Evolutionary conservation across 2,113 vertebrate genomes (phyloP), one percentile per base, ranked within the genome.

Genomic region (Sisor rabdophorus): DNA sequence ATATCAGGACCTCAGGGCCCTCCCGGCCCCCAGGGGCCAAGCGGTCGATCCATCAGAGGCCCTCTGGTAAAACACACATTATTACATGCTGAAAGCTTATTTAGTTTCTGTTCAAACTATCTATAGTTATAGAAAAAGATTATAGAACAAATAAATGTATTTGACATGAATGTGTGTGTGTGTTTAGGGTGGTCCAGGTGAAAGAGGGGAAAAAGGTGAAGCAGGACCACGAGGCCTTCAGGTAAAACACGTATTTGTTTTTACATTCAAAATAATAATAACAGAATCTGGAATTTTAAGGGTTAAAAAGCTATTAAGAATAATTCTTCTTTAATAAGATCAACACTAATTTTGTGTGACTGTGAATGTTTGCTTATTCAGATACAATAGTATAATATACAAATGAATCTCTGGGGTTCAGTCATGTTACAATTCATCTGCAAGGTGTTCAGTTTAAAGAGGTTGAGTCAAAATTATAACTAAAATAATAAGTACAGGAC

Each of bases 1-100:
- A 81, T 92, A 79, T 86, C 92, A 3, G 97, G 97, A 77, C 91
- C 91, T 0, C 96, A 97, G 78, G 96, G 96, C 2, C 93, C 94
- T 11, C 95, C 94, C 0, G 97, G 97, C 16, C 95, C 93, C 0
- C 95, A 96, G 71, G 97, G 97, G 71, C 97, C 93, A 68, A 98
- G 94, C 50, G 97, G 97, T 44, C 93, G 95, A 76, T 95, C 97
- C 71, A 94, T 99, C 85, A 95, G 96, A 77, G 97, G 97, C n/a
- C 88, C 90, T 74, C 92, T 92, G 24, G 97, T 99, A 87, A 78
- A 20, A 52, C 30, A 53, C 32, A 60, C 65, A 73, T 58, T 55
- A 26, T 59, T 26, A 59, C 30, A 36, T 26, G 20, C 22, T 76
- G n/a, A 19, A n/a, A 75, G n/a, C 30, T n/a, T 36, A 63, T 40